Base-by-base conservation (phyloP, 2,113 vertebrate genomes). In the Poeciliopsis turrubarensis region DNA sequence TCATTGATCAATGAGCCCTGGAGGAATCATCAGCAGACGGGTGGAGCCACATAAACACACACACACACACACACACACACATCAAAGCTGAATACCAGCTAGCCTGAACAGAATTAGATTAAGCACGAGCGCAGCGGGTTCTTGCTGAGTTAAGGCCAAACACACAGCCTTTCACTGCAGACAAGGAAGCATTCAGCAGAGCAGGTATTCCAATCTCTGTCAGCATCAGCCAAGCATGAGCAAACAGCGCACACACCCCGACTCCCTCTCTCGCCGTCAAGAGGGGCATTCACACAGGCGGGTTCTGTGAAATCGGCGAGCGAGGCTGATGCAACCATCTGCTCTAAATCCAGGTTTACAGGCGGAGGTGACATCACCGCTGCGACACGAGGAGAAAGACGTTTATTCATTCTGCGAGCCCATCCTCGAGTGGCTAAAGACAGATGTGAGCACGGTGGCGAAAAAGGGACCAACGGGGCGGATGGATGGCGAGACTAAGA, bases 131-230 rank as follows among this genome's bases (percentile, higher is more conserved):
- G 39, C 65, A 44, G 29, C 75, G 57, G 47, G 57, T 68, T 80
- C 63, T 82, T 81, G 84, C 81, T 73, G 70, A 86, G 77, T 86
- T 74, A 68, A 79, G 72, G 69, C 80, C 71, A 84, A 79, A 90
- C 74, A 84, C 75, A 71, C 72, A 62, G 63, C 80, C 73, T 86
- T 73, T 86, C 82, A 83, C 79, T 80, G 82, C 72, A 86, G 67
- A 87, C 85, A 90, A 84, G 82, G 73, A 73, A 51, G 65, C 86
- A 79, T 90, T 89, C 54, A 86, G 85, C 78, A 72, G 77, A 75
- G 75, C 70, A 80, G 67, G 67, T 87, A 80, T 80, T 81, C 34
- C 76, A 75, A 60, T 79, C 75, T 81, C 51, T 78, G 78, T 75
- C 71, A 73, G 66, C 82, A 78, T 90, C 85, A 88, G 70, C 81